Evolutionary conservation across 2,113 vertebrate genomes (phyloP).

Genomic region (Callionymus lyra): DNA sequence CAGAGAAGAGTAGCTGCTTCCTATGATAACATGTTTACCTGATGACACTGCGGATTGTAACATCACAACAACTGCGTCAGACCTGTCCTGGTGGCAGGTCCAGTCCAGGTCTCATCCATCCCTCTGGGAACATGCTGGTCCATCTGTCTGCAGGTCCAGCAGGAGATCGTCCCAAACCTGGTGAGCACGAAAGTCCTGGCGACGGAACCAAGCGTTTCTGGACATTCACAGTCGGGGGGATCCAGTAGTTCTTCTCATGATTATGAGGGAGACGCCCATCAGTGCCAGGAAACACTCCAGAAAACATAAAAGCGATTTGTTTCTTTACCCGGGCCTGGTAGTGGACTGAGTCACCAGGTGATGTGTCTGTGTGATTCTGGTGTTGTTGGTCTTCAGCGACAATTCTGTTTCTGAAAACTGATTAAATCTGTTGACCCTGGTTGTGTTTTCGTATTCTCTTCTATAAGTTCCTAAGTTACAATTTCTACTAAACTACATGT

Average conservation of each 20-base stretch:
- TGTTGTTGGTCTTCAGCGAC: too few relatives aligned
- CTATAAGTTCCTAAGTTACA: too few relatives aligned
- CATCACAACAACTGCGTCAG: too few relatives aligned
- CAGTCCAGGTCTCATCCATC: constrained; percentile 29
- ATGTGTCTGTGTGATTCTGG: background rate
- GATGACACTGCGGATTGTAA: too few relatives aligned
- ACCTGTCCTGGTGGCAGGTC: constrained; percentile 70
- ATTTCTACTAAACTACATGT: too few relatives aligned
- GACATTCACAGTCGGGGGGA: constrained; percentile 66
- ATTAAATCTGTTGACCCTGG: too few relatives aligned
- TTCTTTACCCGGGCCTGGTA: constrained; percentile 64
- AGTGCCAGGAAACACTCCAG: constrained; percentile 72
- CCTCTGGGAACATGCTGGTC: constrained; percentile 49
- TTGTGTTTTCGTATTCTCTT: too few relatives aligned
- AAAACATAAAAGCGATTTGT: constrained; percentile 70
- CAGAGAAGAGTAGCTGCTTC: too few relatives aligned
- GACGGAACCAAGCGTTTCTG: constrained; percentile 75
- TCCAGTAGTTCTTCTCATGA: constrained; percentile 68
- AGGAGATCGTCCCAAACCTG: constrained; percentile 67
- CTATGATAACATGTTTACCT: too few relatives aligned
- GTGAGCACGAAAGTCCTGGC: constrained; percentile 74
- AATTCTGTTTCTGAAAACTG: too few relatives aligned
- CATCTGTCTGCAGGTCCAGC: constrained; percentile 57
- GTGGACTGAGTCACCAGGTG: constrained; percentile 51
- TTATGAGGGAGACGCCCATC: constrained; percentile 71